Evolutionary conservation across 2,888 invertebrate species (phyloP).

Genomic region (Ceratothoa steindachneri): DNA sequence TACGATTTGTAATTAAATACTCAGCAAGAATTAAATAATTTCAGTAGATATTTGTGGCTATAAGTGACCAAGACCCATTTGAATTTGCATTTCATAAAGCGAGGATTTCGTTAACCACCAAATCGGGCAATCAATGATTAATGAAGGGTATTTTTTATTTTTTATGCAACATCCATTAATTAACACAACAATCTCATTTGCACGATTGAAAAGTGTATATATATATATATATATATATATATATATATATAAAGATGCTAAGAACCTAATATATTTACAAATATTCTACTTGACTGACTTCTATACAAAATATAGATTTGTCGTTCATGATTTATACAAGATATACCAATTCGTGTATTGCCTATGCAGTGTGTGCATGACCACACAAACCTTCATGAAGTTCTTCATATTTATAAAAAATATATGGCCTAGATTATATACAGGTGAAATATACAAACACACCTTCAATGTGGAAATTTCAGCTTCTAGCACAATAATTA

Average conservation of each 20-base stretch:
- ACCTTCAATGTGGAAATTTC: no score
- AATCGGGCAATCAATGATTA: not conserved
- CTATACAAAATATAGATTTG: not conserved
- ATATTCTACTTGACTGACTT: not conserved
- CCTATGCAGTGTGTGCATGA: not conserved
- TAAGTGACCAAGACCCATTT: no score
- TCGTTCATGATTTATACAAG: not conserved
- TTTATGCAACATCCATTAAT: not conserved
- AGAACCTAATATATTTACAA: constrained; percentile 1
- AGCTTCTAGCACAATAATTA: no score
- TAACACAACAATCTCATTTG: not conserved
- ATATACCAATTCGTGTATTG: not conserved
- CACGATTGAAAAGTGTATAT: not conserved
- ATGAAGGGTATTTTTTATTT: not conserved
- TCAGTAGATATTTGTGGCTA: no score
- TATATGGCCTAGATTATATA: constrained; percentile 17
- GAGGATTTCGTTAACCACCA: no score
- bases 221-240: constrained; percentile 22
- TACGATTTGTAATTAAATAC: not conserved
- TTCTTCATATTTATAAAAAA: not conserved
- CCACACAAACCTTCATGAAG: not conserved
- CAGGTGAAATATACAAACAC: not conserved
- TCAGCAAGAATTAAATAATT: not conserved
- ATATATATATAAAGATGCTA: constrained; percentile 21
- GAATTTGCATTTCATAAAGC: no score